These are phyloP conservation scores for Capitulum mitella DNA, from an alignment of 2,888 invertebrate species.

Conservation along the genomic window DNA sequence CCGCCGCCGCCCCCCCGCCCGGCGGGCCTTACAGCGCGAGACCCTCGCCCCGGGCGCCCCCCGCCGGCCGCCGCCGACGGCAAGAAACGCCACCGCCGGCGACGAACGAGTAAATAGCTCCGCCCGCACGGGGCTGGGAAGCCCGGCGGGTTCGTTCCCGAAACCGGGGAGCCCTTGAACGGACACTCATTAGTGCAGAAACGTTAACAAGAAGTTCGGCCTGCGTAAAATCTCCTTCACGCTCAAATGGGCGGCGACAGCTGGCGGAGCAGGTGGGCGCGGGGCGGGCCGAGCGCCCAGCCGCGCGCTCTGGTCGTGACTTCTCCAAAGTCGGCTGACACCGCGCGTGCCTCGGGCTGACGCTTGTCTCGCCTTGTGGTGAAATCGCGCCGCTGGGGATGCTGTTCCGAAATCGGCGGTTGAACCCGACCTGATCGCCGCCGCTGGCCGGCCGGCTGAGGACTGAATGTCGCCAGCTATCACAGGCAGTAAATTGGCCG, in stretches of 20 bases:
- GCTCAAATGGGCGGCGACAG: not conserved
- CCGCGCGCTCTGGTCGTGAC: too few species aligned
- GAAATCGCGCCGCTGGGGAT: too few species aligned
- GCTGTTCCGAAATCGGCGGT: too few species aligned
- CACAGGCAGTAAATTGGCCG: too few species aligned
- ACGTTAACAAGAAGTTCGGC: not conserved
- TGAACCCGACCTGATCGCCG: too few species aligned
- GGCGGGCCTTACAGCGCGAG: not conserved
- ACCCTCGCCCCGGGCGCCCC: not conserved
- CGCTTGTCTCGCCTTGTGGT: too few species aligned
- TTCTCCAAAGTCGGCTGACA: too few species aligned
- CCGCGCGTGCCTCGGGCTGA: too few species aligned
- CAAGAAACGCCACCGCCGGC: not conserved
- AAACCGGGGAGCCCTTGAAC: not conserved
- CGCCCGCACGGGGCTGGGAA: not conserved
- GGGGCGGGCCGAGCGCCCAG: not conserved
- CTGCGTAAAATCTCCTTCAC: not conserved
- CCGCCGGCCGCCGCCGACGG: not conserved
- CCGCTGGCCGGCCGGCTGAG: too few species aligned
- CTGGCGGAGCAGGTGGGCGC: not conserved
- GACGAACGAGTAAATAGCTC: not conserved
- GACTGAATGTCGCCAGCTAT: too few species aligned
- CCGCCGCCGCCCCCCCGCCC: not conserved
- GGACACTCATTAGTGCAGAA: not conserved
- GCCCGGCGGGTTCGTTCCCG: not conserved